A percentile compares a stretch with the other conserved stretches of the same genome.
Evolutionary conservation across 1,140 invertebrate species (phyloP).

Genomic region (Papilio aristodemus): DNA sequence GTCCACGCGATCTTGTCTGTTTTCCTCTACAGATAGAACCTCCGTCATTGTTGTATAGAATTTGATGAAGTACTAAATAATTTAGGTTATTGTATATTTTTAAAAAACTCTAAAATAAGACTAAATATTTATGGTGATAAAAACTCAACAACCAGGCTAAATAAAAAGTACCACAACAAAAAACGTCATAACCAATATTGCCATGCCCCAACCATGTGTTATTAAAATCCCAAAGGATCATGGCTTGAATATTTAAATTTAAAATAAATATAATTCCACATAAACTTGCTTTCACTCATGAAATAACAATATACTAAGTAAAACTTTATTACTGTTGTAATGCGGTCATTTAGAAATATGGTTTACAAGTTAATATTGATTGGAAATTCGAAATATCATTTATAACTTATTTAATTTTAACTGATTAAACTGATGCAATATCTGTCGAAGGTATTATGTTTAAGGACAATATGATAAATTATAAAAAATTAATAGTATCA

Average conservation of each 20-base stretch:
- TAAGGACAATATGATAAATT: too few species aligned
- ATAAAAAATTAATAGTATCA: too few species aligned
- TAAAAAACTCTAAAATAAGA: not conserved
- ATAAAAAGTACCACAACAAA: constrained; percentile 32
- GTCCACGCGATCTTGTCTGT: constrained; percentile 68
- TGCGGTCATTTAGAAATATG: too few species aligned
- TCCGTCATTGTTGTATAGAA: constrained; percentile 56
- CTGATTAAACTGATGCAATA: too few species aligned
- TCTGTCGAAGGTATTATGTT: too few species aligned
- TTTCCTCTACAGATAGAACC: constrained; percentile 58
- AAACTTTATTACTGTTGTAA: too few species aligned
- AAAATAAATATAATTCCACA: not conserved
- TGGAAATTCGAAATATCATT: too few species aligned
- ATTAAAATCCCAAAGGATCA: not conserved
- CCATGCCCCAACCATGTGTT: not conserved
- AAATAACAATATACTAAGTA: too few species aligned
- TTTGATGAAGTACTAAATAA: not conserved
- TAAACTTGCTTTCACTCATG: too few species aligned
- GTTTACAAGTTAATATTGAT: too few species aligned
- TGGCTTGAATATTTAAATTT: not conserved
- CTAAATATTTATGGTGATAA: constrained; percentile 9
- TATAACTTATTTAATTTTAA: too few species aligned
- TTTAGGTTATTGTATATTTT: not conserved
- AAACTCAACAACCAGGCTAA: not conserved
- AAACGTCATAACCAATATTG: constrained; percentile 28